These are phyloP conservation scores for Aphyosemion australe DNA, from an alignment of 2,113 vertebrate species.

Conservation along the genomic window DNA sequence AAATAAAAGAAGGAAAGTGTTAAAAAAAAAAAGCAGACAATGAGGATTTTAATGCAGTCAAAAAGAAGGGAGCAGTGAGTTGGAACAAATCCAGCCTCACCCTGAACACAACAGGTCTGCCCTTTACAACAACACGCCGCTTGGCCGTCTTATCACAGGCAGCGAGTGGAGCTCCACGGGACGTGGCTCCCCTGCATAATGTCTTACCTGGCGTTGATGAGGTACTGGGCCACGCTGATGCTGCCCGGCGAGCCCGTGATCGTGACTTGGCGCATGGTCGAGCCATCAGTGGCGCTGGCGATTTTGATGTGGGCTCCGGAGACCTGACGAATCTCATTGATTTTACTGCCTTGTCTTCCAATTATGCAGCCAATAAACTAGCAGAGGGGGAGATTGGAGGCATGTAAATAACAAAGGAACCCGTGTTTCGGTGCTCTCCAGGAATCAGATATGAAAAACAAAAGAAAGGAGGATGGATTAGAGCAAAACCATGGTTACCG, in stretches of 20 bases:
- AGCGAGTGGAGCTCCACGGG: slow-evolving; percentile 28
- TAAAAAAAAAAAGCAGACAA: slow-evolving; percentile 27
- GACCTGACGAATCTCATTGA: slow-evolving; percentile 97
- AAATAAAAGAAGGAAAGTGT: slow-evolving; percentile 89
- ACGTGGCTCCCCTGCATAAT: slow-evolving; percentile 36
- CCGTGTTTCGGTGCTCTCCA: slow-evolving; percentile 20
- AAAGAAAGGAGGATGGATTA: neutral
- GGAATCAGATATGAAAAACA: slow-evolving; percentile 32
- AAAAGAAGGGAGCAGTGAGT: slow-evolving; percentile 72
- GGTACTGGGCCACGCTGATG: slow-evolving; percentile 94
- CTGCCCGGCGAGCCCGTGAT: slow-evolving; percentile 93
- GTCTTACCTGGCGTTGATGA: slow-evolving; percentile 94
- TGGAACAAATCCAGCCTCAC: slow-evolving; percentile 71
- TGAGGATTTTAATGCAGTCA: slow-evolving; percentile 82
- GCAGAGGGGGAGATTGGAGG: slow-evolving; percentile 54
- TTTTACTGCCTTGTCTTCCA: slow-evolving; percentile 96
- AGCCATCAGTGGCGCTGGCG: slow-evolving; percentile 92
- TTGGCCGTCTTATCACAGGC: slow-evolving; percentile 45
- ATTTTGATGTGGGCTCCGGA: slow-evolving; percentile 97
- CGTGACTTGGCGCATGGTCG: slow-evolving; percentile 90
- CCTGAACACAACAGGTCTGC: slow-evolving; percentile 69
- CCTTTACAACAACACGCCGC: slow-evolving; percentile 42
- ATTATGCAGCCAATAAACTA: slow-evolving; percentile 97
- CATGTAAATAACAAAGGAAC: slow-evolving; percentile 45
- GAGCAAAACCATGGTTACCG: neutral